Conservation (phyloP, 1,140 invertebrate genomes). For the Heterodera schachtii region DNA sequence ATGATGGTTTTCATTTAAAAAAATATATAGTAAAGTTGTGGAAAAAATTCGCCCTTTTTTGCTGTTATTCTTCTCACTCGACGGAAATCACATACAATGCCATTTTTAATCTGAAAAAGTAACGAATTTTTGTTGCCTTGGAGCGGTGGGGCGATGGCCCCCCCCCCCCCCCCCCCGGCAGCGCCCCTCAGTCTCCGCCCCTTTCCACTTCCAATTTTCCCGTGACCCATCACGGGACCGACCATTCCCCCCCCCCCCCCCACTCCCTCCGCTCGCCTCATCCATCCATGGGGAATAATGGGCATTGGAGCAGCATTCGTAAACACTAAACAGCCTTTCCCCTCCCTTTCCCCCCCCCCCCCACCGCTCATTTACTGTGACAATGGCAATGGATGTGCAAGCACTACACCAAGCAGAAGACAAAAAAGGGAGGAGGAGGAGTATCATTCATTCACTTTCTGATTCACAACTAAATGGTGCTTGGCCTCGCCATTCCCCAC, state of each 20-base stretch:
- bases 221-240: slow-evolving; percentile 1
- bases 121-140: too few relatives aligned
- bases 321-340: slow-evolving; percentile 3
- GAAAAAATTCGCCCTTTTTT: too few relatives aligned
- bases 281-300: neutral
- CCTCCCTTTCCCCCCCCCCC: too few relatives aligned
- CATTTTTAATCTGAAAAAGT: too few relatives aligned
- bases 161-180: too few relatives aligned
- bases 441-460: neutral
- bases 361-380: neutral
- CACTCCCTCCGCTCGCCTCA: neutral
- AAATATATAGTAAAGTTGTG: too few relatives aligned
- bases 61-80: too few relatives aligned
- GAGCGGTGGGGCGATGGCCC: neutral
- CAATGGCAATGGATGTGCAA: neutral
- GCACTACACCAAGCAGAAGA: neutral
- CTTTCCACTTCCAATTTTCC: neutral
- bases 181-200: neutral
- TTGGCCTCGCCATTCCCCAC: neutral
- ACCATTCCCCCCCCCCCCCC: slow-evolving; percentile 2
- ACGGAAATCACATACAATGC: too few relatives aligned
- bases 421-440: neutral
- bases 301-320: neutral
- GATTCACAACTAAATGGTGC: too few relatives aligned
- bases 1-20: too few relatives aligned